Evolutionary conservation across 2,113 vertebrate species (phyloP), one percentile per base, ranked within the genome.

Genomic region (Thalassarche chlororhynchos): DNA sequence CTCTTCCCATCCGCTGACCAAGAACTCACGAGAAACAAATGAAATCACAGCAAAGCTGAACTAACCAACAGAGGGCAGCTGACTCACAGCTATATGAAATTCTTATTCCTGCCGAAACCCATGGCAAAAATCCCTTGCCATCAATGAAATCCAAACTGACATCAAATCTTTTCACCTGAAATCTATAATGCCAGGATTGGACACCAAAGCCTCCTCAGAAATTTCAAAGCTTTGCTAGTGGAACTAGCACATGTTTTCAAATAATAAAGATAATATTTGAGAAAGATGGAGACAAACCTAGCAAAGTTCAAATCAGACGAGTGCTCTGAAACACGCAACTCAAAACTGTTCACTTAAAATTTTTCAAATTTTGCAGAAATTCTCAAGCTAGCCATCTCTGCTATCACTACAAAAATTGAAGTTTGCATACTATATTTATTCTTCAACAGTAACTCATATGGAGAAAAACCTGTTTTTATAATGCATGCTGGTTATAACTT

Each of bases 31-130:
- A 4, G 6, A 61, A 74, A 8, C 4, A 62, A 18, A 32, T 0
- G 19, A 72, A 87, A 57, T 18, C 57, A 11, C 44, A 57, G 68
- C 62, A 44, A 20, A 49, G 52, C 54, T 54, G 75, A 93, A 60
- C 21, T 1, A 76, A 60, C 91, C 95, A 88, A 95, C 31, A 96
- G 89, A 97, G 93, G 91, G 89, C 91, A 80, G 84, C 70, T 96
- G 70, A 9, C 77, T 94, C 95, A 8, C 70, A 79, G 44, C 19
- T 42, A 70, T 32, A 31, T 3, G 36, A 34, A 87, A 34, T 10
- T 32, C 38, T 26, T 8, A 14, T 0, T 62, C 72, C 38, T 51
- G 54, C 10, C 5, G 3, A 74, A 85, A 58, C 7, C 46, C 31
- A 25, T 2, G 3, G 64, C 29, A 74, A 89, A 95, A 34, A 1